Percentiles rank a stretch among this genome's conserved stretches.
Evolutionary conservation across 2,888 invertebrate genomes (phyloP).

Genomic region (Hoplodrina blanda): DNA sequence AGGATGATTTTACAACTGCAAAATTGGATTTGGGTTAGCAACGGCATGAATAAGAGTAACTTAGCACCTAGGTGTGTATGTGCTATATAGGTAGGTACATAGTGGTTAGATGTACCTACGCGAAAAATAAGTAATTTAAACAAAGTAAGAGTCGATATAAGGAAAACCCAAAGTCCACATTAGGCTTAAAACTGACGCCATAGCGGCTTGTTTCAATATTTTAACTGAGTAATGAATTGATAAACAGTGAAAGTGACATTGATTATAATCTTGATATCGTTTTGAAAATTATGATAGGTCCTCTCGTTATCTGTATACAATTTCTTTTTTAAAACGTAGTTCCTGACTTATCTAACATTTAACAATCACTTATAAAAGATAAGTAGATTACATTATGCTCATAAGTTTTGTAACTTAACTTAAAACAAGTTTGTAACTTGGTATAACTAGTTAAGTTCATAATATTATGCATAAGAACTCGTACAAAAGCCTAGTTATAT

Average conservation of each 20-base stretch:
- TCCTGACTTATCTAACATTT: constrained; percentile 14
- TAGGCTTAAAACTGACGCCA: constrained; percentile 1
- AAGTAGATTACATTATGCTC: constrained; percentile 16
- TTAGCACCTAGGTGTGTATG: neutral
- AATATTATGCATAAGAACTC: constrained; percentile 12
- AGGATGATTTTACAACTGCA: constrained; percentile 41
- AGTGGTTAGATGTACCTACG: no score
- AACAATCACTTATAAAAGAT: constrained; percentile 24
- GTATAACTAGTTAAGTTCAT: constrained; percentile 24
- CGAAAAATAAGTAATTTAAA: neutral
- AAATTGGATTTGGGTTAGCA: constrained; percentile 5
- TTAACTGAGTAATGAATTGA: neutral
- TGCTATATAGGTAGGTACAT: no score
- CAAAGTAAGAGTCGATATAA: no score
- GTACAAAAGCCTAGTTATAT: constrained; percentile 7
- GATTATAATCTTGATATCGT: constrained; percentile 18
- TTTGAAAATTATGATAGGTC: constrained; percentile 14
- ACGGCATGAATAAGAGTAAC: neutral
- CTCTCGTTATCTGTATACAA: constrained; percentile 13
- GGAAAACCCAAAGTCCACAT: neutral
- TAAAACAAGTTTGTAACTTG: constrained; percentile 22
- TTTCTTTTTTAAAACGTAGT: constrained; percentile 35
- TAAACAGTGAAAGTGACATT: constrained; percentile 25
- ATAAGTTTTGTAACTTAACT: constrained; percentile 10
- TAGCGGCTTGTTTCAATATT: constrained; percentile 1